Base-by-base conservation (phyloP, 2,888 invertebrate species). In the Marronus borbonicus region DNA sequence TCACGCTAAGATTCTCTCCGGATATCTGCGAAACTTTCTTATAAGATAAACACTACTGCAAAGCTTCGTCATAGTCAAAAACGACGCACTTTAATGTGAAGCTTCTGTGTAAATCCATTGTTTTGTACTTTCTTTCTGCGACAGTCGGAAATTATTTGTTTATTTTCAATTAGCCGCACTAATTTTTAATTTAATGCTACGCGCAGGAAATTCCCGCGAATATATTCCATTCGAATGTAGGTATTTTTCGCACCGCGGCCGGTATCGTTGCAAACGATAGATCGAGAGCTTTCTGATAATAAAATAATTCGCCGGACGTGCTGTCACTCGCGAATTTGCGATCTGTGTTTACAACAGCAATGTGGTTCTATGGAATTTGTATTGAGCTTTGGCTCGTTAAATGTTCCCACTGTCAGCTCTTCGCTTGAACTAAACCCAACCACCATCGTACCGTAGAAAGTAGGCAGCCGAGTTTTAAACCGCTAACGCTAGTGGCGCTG, bases 361-460 rank as follows among this genome's bases (percentile, higher is more conserved):
- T 44, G 28, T 50, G 72, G 72, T 60, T 55, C 68, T 77, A 64
- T 70, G 72, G 65, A 74, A 72, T 62, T 31, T 65, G 50, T 70
- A 62, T 60, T 76, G 69, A 79, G 79, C 79, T 79, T 79, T 79
- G 70, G 58, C 62, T 78, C 65, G 76, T 55, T 79, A 78, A 80
- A 82, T 84, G 83, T 80, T 83, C 82, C 83, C 83, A 81, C 82
- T 80, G 82, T 85, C 84, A 84, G 81, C 84, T 85, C 86, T 86
- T 86, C 84, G 85, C 85, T 85, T 83, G 85, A 84, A 86, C 86
- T 86, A 86, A 86, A 86, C 84, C 80, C 82, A 81, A 83, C 83
- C 83, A 82, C 82, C 83, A 83, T 82, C 83, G 80, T 83, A 83
- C 81, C 83, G 86, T 87, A 87, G 87, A 87, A 88, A 88, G 87